Evolutionary conservation across 2,888 invertebrate species (phyloP).

Genomic region (Cactoblastis cactorum): DNA sequence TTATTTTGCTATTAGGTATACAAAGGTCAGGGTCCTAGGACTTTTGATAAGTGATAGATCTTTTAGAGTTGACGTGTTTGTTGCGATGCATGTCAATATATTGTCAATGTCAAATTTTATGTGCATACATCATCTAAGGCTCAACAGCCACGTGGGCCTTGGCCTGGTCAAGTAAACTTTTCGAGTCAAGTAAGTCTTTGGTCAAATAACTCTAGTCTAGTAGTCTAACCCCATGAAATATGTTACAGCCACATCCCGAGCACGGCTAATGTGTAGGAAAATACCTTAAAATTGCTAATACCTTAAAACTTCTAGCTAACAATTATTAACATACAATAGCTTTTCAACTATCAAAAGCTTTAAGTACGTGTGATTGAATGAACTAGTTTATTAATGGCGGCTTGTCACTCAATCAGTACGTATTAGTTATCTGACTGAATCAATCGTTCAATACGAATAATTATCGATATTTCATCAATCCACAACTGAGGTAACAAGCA

Average conservation of each 20-base stretch:
- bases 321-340: neutral
- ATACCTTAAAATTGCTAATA: too few relatives aligned
- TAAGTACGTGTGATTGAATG: neutral
- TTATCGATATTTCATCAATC: slow-evolving; percentile 8
- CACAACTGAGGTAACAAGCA: slow-evolving; percentile 4
- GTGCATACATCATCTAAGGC: too few relatives aligned
- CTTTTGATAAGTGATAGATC: slow-evolving; percentile 11
- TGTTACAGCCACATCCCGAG: too few relatives aligned
- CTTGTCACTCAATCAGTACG: slow-evolving; percentile 10
- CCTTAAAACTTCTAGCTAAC: neutral
- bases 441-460: slow-evolving; percentile 4
- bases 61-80: slow-evolving; percentile 8
- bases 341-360: neutral
- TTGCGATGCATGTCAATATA: slow-evolving; percentile 3
- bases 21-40: slow-evolving; percentile 11
- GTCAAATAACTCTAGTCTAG: too few relatives aligned
- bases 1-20: slow-evolving; percentile 12
- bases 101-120: slow-evolving; percentile 4
- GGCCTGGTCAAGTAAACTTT: too few relatives aligned
- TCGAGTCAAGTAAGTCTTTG: too few relatives aligned
- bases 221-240: too few relatives aligned
- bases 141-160: too few relatives aligned
- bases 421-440: slow-evolving; percentile 10
- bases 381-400: slow-evolving; percentile 1
- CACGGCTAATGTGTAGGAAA: too few relatives aligned